A percentile compares a stretch with the other conserved stretches of the same genome.
phyloP scores from a whole-genome alignment of 1,140 invertebrate genomes.

The Antheraea mylitta region DNA sequence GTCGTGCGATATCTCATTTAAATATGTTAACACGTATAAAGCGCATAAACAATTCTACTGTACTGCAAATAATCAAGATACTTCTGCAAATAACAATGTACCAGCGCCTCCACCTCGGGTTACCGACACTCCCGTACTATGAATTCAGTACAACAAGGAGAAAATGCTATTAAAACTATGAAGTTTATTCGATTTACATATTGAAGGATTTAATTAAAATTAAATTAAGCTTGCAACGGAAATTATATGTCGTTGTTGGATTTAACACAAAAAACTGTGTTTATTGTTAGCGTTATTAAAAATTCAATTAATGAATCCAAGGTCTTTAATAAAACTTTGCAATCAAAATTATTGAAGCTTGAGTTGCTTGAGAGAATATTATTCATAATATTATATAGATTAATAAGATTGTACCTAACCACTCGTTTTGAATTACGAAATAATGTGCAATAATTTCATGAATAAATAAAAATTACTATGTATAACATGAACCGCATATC shows the following conservation, averaged over 20 bases:
- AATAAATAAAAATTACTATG: conserved; percentile 20
- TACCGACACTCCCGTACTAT: conserved; percentile 67
- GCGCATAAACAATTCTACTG: conserved; percentile 99
- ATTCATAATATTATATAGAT: conserved; percentile 26
- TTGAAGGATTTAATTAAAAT: too few species aligned
- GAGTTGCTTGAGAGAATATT: conserved; percentile 26
- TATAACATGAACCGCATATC: conserved; percentile 50
- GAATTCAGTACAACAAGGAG: conserved; percentile 19
- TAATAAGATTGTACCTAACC: conserved; percentile 34
- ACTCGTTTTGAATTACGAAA: conserved; percentile 29
- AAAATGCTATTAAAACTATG: too few species aligned
- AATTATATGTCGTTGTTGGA: too few species aligned
- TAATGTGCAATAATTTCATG: conserved; percentile 44
- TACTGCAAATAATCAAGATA: conserved; percentile 86
- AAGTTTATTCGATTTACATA: too few species aligned
- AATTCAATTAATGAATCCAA: not conserved
- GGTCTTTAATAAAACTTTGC: conserved; percentile 7
- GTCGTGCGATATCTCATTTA: conserved; percentile 97
- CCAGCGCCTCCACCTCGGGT: conserved; percentile 48
- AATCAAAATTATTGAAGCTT: conserved; percentile 30
- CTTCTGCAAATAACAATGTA: conserved; percentile 65
- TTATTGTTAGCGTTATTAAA: not conserved
- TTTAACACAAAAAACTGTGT: conserved; percentile 7
- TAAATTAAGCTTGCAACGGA: too few species aligned
- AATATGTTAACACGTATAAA: conserved; percentile 92